Evolutionary conservation across 2,113 vertebrate genomes (phyloP).

Genomic region (Albula glossodonta): DNA sequence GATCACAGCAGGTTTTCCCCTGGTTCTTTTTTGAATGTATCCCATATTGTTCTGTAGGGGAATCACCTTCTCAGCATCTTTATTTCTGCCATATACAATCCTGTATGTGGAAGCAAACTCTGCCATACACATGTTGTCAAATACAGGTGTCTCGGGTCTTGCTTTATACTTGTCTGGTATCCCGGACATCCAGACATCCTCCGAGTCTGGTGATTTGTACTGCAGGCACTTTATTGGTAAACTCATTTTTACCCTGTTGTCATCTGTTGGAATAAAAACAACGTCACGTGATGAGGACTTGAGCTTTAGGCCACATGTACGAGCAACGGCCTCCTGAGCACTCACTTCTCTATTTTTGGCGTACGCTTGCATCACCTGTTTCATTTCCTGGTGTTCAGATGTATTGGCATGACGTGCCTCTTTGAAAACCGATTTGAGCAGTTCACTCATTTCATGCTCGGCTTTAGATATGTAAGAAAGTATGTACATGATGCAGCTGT

Average conservation of each 20-base stretch:
- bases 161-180: constrained; percentile 38
- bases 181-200: constrained; percentile 32
- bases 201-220: constrained; percentile 22
- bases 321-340: constrained; percentile 39
- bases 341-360: constrained; percentile 45
- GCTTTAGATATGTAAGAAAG: constrained; percentile 34
- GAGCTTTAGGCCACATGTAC: constrained; percentile 29
- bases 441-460: constrained; percentile 40
- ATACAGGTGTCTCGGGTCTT: constrained; percentile 33
- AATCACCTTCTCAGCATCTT: background rate
- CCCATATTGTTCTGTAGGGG: constrained; percentile 27
- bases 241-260: constrained; percentile 19
- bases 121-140: constrained; percentile 35
- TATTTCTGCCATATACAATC: constrained; percentile 26
- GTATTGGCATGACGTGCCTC: background rate
- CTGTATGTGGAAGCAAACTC: constrained; percentile 36
- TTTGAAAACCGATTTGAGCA: background rate
- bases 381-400: constrained; percentile 39
- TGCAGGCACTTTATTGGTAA: constrained; percentile 5
- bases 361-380: constrained; percentile 44
- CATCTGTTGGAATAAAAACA: constrained; percentile 31
- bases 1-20: constrained; percentile 17
- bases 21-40: constrained; percentile 29
- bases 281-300: constrained; percentile 25
- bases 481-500: constrained; percentile 19